phyloP scores from a whole-genome alignment of 2,797 vertebrate genomes.

The Falco rusticolus region DNA sequence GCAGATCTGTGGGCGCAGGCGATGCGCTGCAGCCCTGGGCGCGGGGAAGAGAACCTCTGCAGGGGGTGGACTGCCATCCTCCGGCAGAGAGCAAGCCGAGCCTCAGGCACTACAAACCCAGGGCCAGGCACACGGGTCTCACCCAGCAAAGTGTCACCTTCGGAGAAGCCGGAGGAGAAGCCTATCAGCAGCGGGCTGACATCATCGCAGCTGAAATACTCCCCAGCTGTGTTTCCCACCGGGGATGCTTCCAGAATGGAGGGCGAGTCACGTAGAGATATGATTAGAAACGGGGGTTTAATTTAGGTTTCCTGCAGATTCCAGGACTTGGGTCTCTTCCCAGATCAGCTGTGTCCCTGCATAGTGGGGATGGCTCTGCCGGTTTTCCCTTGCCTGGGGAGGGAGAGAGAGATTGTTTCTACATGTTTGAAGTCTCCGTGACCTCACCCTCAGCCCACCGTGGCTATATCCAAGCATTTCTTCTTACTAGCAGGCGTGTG shows the following conservation, averaged over 20 bases:
- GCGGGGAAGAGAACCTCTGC: background rate
- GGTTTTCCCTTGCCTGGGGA: background rate
- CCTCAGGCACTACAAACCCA: background rate
- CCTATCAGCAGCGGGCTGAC: slow-evolving; percentile 69
- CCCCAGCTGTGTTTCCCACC: slow-evolving; percentile 68
- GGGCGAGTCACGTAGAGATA: slow-evolving; percentile 31
- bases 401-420: background rate
- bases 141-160: slow-evolving; percentile 39
- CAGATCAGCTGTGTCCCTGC: background rate
- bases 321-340: slow-evolving; percentile 15
- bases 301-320: slow-evolving; percentile 65
- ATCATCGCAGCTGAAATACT: slow-evolving; percentile 67
- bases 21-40: background rate
- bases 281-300: slow-evolving; percentile 23
- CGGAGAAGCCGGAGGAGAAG: slow-evolving; percentile 10
- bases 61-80: slow-evolving; percentile 51
- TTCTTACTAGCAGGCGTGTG: background rate
- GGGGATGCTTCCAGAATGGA: slow-evolving; percentile 56
- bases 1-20: background rate
- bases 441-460: background rate
- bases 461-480: background rate
- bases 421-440: background rate
- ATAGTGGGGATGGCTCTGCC: background rate
- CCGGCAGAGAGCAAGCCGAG: slow-evolving; percentile 29
- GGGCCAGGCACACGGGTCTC: background rate